Percentiles rank a stretch among this genome's conserved stretches.
These are phyloP conservation scores for Xiphophorus maculatus DNA, from an alignment of 2,113 vertebrate species.

Conservation along the genomic window DNA sequence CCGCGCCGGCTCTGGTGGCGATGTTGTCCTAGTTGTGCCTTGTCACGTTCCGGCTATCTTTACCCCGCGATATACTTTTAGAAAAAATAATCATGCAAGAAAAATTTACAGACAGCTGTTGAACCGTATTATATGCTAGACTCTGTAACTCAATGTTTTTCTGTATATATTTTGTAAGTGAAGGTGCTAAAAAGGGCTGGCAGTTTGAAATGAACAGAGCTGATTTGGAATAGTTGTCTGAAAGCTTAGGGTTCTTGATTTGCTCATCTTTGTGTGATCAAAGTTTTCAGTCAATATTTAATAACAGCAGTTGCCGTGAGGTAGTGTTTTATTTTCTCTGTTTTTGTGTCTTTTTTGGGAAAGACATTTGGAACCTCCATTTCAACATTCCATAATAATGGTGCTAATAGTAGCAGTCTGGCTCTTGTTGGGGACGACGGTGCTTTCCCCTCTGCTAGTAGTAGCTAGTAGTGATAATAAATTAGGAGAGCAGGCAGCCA, in stretches of 20 bases:
- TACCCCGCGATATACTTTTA: constrained; percentile 97
- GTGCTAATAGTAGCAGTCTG: neutral
- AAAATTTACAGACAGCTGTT: constrained; percentile 98
- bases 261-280: constrained; percentile 12
- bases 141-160: constrained; percentile 96
- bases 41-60: constrained; percentile 98
- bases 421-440: neutral
- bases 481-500: constrained; percentile 9
- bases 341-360: constrained; percentile 14
- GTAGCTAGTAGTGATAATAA: constrained; percentile 3
- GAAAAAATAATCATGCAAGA: constrained; percentile 96
- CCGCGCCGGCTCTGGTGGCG: constrained; percentile 71
- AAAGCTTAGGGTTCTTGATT: constrained; percentile 9
- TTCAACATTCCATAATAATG: constrained; percentile 66
- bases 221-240: constrained; percentile 15
- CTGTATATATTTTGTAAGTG: constrained; percentile 91
- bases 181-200: constrained; percentile 50
- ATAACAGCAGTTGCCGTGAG: neutral
- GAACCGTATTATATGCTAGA: constrained; percentile 87
- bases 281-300: neutral
- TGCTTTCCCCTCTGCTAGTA: constrained; percentile 27
- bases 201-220: constrained; percentile 49
- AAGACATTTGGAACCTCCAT: constrained; percentile 43
- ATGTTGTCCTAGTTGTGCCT: constrained; percentile 86
- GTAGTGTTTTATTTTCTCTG: neutral